These are phyloP conservation scores for Psilopsiagon aymara DNA, from an alignment of 2,113 vertebrate genomes.

Conservation along the genomic window DNA sequence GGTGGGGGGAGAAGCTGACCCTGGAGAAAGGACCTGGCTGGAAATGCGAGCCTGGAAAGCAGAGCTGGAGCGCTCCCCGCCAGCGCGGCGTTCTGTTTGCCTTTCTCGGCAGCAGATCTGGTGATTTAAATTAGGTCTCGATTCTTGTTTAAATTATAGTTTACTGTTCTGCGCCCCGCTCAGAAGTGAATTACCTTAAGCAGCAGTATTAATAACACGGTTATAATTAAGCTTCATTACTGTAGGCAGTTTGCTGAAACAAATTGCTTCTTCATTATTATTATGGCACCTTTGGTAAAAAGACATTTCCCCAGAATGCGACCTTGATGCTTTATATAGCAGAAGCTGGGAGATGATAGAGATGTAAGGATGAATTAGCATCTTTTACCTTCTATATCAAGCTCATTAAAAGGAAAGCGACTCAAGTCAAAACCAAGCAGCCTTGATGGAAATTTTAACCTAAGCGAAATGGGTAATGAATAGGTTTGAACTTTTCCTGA, in stretches of 20 bases:
- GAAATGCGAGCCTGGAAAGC: background rate
- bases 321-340: constrained; percentile 86
- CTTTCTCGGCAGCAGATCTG: constrained; percentile 74
- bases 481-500: constrained; percentile 82
- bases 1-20: background rate
- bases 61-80: background rate
- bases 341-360: constrained; percentile 78
- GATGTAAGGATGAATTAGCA: constrained; percentile 82
- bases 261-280: constrained; percentile 88
- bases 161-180: constrained; percentile 84
- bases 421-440: constrained; percentile 77
- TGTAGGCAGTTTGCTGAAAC: constrained; percentile 88
- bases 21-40: background rate
- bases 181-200: constrained; percentile 87
- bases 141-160: constrained; percentile 87
- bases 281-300: constrained; percentile 88
- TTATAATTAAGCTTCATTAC: constrained; percentile 89
- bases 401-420: constrained; percentile 79
- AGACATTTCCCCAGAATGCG: constrained; percentile 85
- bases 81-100: constrained; percentile 53
- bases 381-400: constrained; percentile 78
- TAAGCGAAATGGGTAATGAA: constrained; percentile 81
- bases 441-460: constrained; percentile 79
- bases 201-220: constrained; percentile 86
- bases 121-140: constrained; percentile 84